A percentile compares a stretch with the other conserved stretches of the same genome.
These are phyloP conservation scores for Puffinus mauretanicus DNA, from an alignment of 2,113 vertebrate genomes.

Conservation along the genomic window DNA sequence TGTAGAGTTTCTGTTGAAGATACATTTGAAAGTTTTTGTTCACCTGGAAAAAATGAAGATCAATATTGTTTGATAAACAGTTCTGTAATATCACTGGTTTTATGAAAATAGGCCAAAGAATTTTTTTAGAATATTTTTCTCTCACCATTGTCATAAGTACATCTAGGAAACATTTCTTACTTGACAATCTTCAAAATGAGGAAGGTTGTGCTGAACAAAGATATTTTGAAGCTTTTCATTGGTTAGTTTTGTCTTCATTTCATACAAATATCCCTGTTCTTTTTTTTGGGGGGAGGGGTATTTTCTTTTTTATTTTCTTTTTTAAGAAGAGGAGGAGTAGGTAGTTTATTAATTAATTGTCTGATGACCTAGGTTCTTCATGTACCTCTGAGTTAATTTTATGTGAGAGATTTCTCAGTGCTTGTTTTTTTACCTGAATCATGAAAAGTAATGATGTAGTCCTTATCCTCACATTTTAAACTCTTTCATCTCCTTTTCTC, in stretches of 20 bases:
- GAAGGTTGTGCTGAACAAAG: neutral
- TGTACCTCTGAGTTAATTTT: neutral
- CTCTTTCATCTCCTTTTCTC: neutral
- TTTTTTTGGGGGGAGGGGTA: no score
- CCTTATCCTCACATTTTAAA: neutral
- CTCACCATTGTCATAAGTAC: neutral
- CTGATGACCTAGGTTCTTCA: neutral
- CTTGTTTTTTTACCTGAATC: neutral
- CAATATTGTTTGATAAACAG: neutral
- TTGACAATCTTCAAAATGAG: neutral
- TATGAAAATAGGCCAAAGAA: neutral
- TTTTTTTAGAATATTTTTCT: neutral
- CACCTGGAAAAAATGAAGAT: neutral
- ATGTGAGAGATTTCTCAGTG: neutral
- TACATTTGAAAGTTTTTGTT: neutral
- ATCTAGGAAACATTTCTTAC: neutral
- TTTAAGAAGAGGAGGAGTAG: neutral
- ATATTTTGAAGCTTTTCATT: neutral
- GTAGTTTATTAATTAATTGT: neutral
- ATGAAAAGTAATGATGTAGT: neutral
- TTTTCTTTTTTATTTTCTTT: neutral
- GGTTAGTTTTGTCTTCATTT: neutral
- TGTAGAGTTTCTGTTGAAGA: neutral
- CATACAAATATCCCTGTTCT: neutral
- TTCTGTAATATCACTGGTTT: neutral